These are phyloP conservation scores for Palythoa grandis DNA, from an alignment of 92 coral and sea anemone genomes.

Conservation along the genomic window DNA sequence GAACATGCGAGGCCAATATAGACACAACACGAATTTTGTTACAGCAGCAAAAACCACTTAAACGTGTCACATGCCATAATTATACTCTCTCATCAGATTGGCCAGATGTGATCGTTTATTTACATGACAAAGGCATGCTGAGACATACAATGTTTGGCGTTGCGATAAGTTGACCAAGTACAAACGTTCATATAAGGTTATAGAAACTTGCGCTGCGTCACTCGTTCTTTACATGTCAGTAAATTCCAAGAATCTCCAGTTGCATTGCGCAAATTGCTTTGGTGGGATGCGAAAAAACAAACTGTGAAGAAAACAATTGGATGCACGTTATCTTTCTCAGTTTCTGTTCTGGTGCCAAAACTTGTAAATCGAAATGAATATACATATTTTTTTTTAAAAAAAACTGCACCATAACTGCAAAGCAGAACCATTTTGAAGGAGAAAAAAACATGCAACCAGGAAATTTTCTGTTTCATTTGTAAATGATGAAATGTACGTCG, in stretches of 20 bases:
- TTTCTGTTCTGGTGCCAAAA: background rate
- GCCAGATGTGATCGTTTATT: background rate
- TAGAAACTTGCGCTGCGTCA: background rate
- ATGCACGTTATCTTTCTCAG: background rate
- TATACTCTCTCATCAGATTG: background rate
- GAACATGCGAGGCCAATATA: background rate
- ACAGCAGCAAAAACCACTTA: background rate
- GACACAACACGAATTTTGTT: constrained; percentile 1
- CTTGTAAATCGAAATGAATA: background rate
- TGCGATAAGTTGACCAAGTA: background rate
- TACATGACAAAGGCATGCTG: background rate
- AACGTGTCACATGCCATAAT: constrained; percentile 2
- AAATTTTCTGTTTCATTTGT: background rate
- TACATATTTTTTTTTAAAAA: background rate
- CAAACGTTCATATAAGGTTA: background rate
- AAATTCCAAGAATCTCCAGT: background rate
- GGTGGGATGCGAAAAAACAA: background rate
- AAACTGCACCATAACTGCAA: background rate
- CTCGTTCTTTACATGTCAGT: background rate
- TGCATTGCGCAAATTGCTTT: background rate
- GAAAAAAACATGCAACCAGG: background rate
- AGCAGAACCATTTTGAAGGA: background rate
- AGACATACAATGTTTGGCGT: background rate
- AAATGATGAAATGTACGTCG: background rate
- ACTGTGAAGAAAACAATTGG: background rate